Percentiles rank a stretch among this genome's conserved stretches.
These are phyloP conservation scores for Smutsia temminckii DNA, from an alignment of 2,797 vertebrate genomes.

Conservation along the genomic window DNA sequence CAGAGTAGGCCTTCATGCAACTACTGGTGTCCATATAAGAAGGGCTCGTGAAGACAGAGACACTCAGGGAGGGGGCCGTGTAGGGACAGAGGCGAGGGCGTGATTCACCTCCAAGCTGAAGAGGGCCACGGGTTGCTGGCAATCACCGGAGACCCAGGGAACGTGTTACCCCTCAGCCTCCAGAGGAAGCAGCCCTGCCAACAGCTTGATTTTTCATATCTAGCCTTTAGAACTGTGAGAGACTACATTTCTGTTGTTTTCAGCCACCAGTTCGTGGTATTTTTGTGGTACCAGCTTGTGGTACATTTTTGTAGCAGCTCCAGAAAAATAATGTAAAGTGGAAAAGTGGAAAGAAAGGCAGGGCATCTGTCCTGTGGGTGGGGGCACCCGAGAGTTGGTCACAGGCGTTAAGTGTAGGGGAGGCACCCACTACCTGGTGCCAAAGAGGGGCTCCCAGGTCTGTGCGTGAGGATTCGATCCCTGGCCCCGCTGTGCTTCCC, in stretches of 20 bases:
- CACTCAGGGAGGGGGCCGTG: not conserved
- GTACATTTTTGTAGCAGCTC: not conserved
- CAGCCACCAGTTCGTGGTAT: not conserved
- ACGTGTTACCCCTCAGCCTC: not conserved
- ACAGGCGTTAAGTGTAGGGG: rapidly evolving
- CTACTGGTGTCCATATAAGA: not conserved
- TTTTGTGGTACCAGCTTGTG: not conserved
- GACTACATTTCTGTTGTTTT: not conserved
- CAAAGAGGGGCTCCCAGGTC: not conserved
- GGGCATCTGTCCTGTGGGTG: not conserved
- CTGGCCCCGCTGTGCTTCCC: not conserved
- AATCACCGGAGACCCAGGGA: not conserved
- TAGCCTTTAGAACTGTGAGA: not conserved
- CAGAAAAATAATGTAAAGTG: not conserved
- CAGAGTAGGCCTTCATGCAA: not conserved
- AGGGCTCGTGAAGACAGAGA: not conserved
- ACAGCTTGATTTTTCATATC: not conserved
- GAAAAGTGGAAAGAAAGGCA: not conserved
- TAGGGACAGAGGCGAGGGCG: not conserved
- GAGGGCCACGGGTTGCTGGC: too few species aligned
- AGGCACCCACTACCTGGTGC: rapidly evolving
- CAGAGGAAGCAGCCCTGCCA: not conserved
- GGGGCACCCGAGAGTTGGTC: not conserved
- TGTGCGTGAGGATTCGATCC: not conserved
- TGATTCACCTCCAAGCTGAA: not conserved